Percentiles rank a stretch among this genome's conserved stretches.
Conservation (phyloP, 2,113 vertebrate species). For the Scopus umbretta region DNA sequence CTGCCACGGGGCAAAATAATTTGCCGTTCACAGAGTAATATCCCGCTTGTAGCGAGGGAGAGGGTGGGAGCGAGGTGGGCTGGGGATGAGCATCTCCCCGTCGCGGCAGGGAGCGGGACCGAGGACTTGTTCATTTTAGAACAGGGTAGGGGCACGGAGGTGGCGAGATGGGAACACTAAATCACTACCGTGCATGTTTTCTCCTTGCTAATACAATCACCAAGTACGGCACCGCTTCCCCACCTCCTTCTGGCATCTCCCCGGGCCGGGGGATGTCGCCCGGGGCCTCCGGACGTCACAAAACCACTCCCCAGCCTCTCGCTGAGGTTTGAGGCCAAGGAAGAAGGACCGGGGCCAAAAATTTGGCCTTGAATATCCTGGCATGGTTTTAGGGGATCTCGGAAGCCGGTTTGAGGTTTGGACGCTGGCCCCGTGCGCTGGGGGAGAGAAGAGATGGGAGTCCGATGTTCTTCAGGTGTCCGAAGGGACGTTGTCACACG, state of each 20-base stretch:
- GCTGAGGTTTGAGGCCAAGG: not conserved
- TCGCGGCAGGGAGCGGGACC: not conserved
- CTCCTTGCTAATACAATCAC: not conserved
- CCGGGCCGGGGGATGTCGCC: not conserved
- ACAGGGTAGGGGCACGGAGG: not conserved
- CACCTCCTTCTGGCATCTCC: not conserved
- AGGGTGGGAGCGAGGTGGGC: not conserved
- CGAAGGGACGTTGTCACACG: not conserved
- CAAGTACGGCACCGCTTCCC: fast-evolving
- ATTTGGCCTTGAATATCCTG: not conserved
- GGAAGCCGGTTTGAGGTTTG: not conserved
- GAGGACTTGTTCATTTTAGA: slow-evolving; percentile 16
- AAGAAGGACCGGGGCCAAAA: not conserved
- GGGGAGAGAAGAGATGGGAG: not conserved
- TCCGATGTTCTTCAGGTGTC: not conserved
- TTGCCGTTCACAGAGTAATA: not conserved
- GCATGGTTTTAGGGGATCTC: not conserved
- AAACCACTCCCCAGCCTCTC: not conserved
- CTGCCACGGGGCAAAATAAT: not conserved
- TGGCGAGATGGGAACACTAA: not conserved
- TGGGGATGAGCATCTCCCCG: not conserved
- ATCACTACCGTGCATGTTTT: slow-evolving; percentile 21
- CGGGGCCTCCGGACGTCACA: fast-evolving
- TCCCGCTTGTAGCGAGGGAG: not conserved
- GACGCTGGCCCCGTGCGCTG: not conserved